These are phyloP conservation scores for Caenorhabditis sp. DNA, from an alignment of 2,888 invertebrate species.

Conservation along the genomic window DNA sequence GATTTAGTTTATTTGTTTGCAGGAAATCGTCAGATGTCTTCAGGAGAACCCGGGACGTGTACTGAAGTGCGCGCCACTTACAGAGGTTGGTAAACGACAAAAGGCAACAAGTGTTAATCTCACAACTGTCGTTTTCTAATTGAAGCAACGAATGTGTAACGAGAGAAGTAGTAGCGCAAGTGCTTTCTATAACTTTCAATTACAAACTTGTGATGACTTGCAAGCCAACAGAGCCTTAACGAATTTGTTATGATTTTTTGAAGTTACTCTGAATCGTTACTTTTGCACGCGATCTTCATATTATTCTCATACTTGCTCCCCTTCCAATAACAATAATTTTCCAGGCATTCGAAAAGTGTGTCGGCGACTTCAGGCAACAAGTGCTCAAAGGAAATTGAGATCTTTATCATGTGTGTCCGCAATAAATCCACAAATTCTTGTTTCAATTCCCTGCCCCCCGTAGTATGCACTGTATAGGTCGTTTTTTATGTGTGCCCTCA, in stretches of 20 bases:
- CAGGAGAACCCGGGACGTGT: constrained; percentile 75
- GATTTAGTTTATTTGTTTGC: constrained; percentile 23
- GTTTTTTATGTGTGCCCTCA: neutral
- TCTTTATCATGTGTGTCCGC: neutral
- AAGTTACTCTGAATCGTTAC: no score
- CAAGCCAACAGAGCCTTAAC: no score
- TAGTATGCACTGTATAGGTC: constrained; percentile 39
- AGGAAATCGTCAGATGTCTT: constrained; percentile 79
- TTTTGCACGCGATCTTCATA: no score
- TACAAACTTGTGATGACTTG: no score
- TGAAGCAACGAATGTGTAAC: no score
- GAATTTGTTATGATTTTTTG: no score
- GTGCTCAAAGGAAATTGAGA: constrained; percentile 76
- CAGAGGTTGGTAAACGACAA: constrained; percentile 52
- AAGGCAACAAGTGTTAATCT: neutral
- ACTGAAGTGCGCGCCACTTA: constrained; percentile 78
- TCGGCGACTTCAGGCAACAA: constrained; percentile 77
- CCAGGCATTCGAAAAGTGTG: constrained; percentile 76
- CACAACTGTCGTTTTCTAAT: neutral
- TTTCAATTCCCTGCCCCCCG: neutral
- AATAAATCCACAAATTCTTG: neutral
- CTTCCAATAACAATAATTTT: constrained; percentile 21
- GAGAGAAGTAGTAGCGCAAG: no score
- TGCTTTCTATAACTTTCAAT: no score
- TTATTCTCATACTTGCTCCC: no score